Evolutionary conservation across 2,888 invertebrate genomes (phyloP), one percentile per base, ranked within the genome.

Genomic region (Malthinus seriepunctatus): DNA sequence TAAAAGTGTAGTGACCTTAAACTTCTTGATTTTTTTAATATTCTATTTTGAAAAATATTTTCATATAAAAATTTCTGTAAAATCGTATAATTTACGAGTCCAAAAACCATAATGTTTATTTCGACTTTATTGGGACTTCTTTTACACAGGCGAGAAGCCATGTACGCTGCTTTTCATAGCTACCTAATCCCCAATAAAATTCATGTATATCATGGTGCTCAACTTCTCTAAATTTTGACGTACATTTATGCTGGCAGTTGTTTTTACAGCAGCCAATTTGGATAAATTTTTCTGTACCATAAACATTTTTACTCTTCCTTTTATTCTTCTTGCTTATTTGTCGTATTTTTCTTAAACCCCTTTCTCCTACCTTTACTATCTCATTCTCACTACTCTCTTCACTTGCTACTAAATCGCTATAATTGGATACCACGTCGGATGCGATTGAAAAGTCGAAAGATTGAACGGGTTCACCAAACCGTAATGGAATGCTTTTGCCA

Each of bases 121-220:
- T n/a, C n/a, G n/a, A n/a, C 23, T 23, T 23, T 23, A 39, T 51
- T 39, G 51, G 51, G 6, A 31, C 15, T 15, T 51, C 32, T 42
- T 51, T 37, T 3, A 10, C n/a, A 39, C 51, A 38, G 10, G 38
- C n/a, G n/a, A 32, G 32, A 15, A 51, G 32, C 51, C 38, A 51
- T 8, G 31, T 39, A 11, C 39, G 38, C 32, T 51, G 38, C 11
- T 39, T 34, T 15, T 51, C 31, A 32, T 38, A 39, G n/a, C 15
- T 31, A 8, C 39, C 51, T 12, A 51, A 51, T 8, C 51, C 51
- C 39, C 38, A 23, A 31, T 39, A 51, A 39, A 51, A 51, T 32
- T 42, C 38, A 14, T 51, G 51, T 12, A 51, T 39, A 9, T 51
- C 32, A 11, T 51, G 39, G 4, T 38, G 23, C 31, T 32, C 23